Evolutionary conservation across 2,888 invertebrate genomes (phyloP).

Genomic region (Liodrosophila aerea): DNA sequence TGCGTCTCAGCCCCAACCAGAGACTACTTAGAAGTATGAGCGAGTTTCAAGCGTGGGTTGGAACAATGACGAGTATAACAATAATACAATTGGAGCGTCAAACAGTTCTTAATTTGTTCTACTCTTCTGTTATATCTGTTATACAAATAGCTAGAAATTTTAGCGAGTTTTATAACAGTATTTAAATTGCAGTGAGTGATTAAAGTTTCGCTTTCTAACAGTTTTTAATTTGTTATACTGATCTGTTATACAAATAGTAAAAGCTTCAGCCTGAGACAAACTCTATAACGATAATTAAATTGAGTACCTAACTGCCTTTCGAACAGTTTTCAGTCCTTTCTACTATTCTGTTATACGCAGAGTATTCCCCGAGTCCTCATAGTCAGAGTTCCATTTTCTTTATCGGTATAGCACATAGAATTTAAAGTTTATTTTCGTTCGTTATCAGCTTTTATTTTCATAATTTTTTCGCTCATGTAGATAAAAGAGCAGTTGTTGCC

Average conservation of each 20-base stretch:
- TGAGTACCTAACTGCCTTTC: too few relatives aligned
- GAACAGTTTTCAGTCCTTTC: too few relatives aligned
- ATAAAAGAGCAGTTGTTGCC: conserved; percentile 36
- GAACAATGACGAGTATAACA: conserved; percentile 13
- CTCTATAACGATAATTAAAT: too few relatives aligned
- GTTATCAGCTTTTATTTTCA: conserved; percentile 48
- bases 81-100: conserved; percentile 3
- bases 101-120: too few relatives aligned
- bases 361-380: conserved; percentile 3
- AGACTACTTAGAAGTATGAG: not conserved
- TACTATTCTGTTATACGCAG: conserved; percentile 17
- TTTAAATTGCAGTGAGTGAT: too few relatives aligned
- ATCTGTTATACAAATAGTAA: too few relatives aligned
- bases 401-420: conserved; percentile 19
- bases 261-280: too few relatives aligned
- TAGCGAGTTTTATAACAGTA: too few relatives aligned
- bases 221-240: too few relatives aligned
- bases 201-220: too few relatives aligned
- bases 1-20: not conserved
- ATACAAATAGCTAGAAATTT: too few relatives aligned
- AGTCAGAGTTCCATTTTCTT: conserved; percentile 4
- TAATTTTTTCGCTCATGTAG: conserved; percentile 23
- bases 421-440: conserved; percentile 58
- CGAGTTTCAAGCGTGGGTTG: conserved; percentile 31
- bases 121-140: too few relatives aligned